A percentile compares a stretch with the other conserved stretches of the same genome.
Conservation (phyloP, 2,113 vertebrate genomes). For the Solenodon paradoxus region DNA sequence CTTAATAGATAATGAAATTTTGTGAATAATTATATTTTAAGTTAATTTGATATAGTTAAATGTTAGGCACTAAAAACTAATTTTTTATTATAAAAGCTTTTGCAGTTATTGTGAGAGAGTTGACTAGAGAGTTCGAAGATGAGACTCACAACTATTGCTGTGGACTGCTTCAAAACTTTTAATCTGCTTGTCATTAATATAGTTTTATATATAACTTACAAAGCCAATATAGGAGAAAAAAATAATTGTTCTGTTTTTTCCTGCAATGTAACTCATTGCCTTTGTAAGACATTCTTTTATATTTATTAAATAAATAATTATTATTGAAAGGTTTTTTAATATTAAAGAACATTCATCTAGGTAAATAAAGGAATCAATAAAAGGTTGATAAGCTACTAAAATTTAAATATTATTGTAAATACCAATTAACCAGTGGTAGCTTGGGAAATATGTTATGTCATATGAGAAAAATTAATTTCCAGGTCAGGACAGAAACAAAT, state of each 20-base stretch:
- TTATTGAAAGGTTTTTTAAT: background rate
- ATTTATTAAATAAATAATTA: background rate
- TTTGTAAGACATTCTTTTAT: background rate
- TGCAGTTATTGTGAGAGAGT: background rate
- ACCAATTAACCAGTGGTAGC: background rate
- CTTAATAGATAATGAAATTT: background rate
- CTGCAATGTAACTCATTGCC: background rate
- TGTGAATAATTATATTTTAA: background rate
- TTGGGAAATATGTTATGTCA: background rate
- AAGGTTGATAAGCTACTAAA: background rate
- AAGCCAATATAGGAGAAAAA: background rate
- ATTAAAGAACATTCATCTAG: background rate
- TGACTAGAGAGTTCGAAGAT: background rate
- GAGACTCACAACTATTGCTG: background rate
- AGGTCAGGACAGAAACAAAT: background rate
- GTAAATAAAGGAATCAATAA: background rate
- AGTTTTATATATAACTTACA: background rate
- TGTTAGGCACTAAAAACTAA: background rate
- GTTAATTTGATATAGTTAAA: conserved; percentile 9
- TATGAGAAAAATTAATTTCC: background rate
- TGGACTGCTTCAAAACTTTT: background rate
- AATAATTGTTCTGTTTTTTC: background rate
- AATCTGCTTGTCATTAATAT: background rate
- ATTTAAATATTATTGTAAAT: background rate
- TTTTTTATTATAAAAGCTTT: background rate